These are phyloP conservation scores for Myiothlypis coronata DNA, from an alignment of 2,797 vertebrate genomes.

Conservation along the genomic window DNA sequence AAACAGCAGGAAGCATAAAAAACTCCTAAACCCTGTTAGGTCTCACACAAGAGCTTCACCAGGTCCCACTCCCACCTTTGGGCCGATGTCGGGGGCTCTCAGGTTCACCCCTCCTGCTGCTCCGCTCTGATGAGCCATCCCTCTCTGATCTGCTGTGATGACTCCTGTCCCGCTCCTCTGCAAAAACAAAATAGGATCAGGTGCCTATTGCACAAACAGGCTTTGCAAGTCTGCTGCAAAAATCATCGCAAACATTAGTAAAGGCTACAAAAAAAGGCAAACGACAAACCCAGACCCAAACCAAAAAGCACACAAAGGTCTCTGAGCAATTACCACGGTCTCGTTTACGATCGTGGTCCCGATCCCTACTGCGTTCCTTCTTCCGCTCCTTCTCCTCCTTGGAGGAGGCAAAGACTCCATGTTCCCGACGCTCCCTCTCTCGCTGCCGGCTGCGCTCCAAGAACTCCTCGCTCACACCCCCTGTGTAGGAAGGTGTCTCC, in stretches of 20 bases:
- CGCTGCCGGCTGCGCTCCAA: slow-evolving; percentile 88
- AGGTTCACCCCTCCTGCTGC: slow-evolving; percentile 86
- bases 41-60: background rate
- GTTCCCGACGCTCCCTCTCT: slow-evolving; percentile 89
- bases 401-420: slow-evolving; percentile 92
- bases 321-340: slow-evolving; percentile 72
- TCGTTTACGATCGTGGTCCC: slow-evolving; percentile 78
- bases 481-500: slow-evolving; percentile 93
- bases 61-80: slow-evolving; percentile 76
- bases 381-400: slow-evolving; percentile 88
- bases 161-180: slow-evolving; percentile 85
- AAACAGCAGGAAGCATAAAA: background rate
- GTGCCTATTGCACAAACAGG: background rate
- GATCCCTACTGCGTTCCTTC: slow-evolving; percentile 68
- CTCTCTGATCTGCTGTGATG: slow-evolving; percentile 79
- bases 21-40: background rate
- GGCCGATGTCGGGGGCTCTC: slow-evolving; percentile 85
- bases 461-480: slow-evolving; percentile 96
- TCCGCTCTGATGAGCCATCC: slow-evolving; percentile 84
- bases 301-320: background rate
- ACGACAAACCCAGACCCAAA: background rate
- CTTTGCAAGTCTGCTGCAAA: background rate
- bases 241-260: accelerated
- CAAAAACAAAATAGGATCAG: background rate
- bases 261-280: background rate